These are phyloP conservation scores for Pseudochromis fuscus DNA, from an alignment of 2,797 vertebrate genomes.

Conservation along the genomic window DNA sequence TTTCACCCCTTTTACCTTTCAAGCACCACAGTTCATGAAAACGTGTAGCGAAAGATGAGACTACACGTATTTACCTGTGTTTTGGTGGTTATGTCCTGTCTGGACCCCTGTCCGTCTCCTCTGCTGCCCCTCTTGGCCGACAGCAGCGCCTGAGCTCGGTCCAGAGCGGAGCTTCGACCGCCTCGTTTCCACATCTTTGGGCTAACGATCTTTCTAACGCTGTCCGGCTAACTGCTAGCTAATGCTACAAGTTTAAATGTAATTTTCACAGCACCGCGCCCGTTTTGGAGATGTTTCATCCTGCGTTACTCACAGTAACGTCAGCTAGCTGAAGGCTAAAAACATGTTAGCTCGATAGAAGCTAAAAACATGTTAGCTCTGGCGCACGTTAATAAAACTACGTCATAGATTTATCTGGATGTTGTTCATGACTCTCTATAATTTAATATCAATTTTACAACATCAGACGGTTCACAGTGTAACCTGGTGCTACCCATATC, in stretches of 20 bases:
- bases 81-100: neutral
- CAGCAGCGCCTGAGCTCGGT: conserved; percentile 82
- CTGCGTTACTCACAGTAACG: neutral
- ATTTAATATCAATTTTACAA: neutral
- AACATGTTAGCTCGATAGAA: neutral
- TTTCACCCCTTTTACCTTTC: neutral
- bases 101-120: conserved; percentile 31
- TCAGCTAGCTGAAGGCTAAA: neutral
- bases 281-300: neutral
- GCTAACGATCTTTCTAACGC: neutral
- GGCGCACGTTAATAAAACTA: no score
- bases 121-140: conserved; percentile 62
- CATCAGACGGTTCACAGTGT: neutral
- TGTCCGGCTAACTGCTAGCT: neutral
- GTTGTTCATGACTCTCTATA: rapidly evolving
- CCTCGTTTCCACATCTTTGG: conserved; percentile 79
- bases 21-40: neutral
- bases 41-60: neutral
- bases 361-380: neutral
- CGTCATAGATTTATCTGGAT: neutral
- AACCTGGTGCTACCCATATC: neutral
- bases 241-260: neutral
- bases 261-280: neutral
- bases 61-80: neutral
- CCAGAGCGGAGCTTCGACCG: conserved; percentile 78